These are phyloP conservation scores for Zaprionus nigranus DNA, from an alignment of 1,140 invertebrate species.

Conservation along the genomic window DNA sequence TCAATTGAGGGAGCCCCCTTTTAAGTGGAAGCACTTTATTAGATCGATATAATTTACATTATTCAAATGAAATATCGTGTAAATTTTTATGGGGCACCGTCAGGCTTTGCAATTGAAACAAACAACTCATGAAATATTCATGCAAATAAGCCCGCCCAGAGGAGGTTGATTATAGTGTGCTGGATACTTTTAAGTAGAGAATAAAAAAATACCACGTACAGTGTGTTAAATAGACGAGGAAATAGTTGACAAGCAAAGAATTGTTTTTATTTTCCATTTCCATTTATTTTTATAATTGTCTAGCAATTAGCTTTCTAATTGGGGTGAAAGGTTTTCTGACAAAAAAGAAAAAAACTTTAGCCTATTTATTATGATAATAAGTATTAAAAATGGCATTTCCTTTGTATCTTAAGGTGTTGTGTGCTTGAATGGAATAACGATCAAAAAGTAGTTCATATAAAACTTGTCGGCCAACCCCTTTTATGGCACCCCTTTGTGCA, in stretches of 20 bases:
- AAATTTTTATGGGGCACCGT: constrained; percentile 24
- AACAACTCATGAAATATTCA: constrained; percentile 32
- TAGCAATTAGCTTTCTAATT: background rate
- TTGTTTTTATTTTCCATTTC: background rate
- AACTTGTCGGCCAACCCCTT: constrained; percentile 5
- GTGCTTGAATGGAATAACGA: background rate
- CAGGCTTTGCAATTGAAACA: constrained; percentile 23
- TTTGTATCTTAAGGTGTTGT: background rate
- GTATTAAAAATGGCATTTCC: background rate
- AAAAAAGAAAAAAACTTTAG: background rate
- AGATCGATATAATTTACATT: constrained; percentile 61
- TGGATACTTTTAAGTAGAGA: background rate
- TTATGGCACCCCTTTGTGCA: background rate
- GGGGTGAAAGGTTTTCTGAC: no score
- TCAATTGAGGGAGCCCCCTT: background rate
- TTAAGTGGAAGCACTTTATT: background rate
- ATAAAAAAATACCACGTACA: background rate
- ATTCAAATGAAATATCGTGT: constrained; percentile 52
- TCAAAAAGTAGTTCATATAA: background rate
- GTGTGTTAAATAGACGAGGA: background rate
- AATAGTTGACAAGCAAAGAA: background rate
- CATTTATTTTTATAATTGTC: background rate
- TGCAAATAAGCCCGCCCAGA: background rate
- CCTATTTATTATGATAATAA: background rate
- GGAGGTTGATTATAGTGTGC: constrained; percentile 1